Conservation (phyloP, 2,888 invertebrate species). For the Ephialtes manifestator region DNA sequence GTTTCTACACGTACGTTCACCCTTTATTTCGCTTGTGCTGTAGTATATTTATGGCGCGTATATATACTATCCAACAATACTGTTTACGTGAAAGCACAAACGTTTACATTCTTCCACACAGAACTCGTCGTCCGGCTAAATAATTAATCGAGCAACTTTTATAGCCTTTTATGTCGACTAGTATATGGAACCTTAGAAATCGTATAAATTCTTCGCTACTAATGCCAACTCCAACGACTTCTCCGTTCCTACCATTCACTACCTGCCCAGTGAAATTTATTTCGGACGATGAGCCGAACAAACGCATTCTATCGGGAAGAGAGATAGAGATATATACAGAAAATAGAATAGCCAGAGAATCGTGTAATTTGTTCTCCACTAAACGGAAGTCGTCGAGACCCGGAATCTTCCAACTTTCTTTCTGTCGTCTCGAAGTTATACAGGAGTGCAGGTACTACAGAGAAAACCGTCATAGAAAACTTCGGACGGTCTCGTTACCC, state of each 20-base stretch:
- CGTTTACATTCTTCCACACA: not conserved
- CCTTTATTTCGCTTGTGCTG: not conserved
- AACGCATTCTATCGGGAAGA: constrained; percentile 6
- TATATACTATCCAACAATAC: not conserved
- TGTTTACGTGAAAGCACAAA: not conserved
- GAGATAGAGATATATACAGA: not conserved
- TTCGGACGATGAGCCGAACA: constrained; percentile 1
- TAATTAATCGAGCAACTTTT: constrained; percentile 32
- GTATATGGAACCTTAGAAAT: constrained; percentile 1
- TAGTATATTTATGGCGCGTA: not conserved
- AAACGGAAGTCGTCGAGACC: constrained; percentile 31
- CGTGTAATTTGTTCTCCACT: not conserved
- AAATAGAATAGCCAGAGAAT: not conserved
- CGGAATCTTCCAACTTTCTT: constrained; percentile 44
- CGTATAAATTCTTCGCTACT: constrained; percentile 29
- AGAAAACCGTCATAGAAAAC: constrained; percentile 13
- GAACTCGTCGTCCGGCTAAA: constrained; percentile 8
- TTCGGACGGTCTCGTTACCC: constrained; percentile 58
- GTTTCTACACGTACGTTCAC: constrained; percentile 3
- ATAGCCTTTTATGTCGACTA: not conserved
- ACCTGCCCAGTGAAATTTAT: constrained; percentile 10
- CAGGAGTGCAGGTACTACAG: not conserved
- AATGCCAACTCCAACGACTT: not conserved
- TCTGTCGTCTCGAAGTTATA: constrained; percentile 34
- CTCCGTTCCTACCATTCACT: not conserved